Evolutionary conservation across 2,113 vertebrate genomes (phyloP).

Genomic region (Cranoglanis bouderius): DNA sequence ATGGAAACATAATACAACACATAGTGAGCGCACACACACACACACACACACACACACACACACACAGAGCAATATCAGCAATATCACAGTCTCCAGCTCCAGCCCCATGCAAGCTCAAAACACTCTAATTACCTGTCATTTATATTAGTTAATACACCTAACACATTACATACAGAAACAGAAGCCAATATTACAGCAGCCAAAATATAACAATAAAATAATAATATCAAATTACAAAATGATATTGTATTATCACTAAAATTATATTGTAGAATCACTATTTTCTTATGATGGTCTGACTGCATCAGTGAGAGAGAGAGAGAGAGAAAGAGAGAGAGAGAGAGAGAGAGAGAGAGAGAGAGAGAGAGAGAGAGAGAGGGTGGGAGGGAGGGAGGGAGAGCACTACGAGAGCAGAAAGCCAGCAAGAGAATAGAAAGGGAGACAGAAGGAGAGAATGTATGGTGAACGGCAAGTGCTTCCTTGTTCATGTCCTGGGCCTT

Average conservation of each 20-base stretch:
- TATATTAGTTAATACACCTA: conserved; percentile 16
- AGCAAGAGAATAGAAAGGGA: conserved; percentile 39
- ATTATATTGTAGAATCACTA: neutral
- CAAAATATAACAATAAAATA: conserved; percentile 5
- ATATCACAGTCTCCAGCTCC: neutral
- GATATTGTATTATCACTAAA: neutral
- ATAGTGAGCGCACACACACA: neutral
- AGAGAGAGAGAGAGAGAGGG: conserved; percentile 47
- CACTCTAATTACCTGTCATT: neutral
- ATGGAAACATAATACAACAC: conserved; percentile 59
- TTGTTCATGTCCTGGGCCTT: conserved; percentile 78
- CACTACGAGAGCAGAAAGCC: conserved; percentile 43
- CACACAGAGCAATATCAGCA: neutral
- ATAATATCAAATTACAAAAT: conserved; percentile 22
- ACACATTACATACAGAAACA: neutral
- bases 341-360: conserved; percentile 58
- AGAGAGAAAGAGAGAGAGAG: conserved; percentile 59
- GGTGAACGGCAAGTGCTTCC: conserved; percentile 76
- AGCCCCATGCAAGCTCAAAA: neutral
- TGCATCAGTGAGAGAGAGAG: conserved; percentile 58
- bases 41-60: neutral
- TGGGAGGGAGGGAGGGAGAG: conserved; percentile 49
- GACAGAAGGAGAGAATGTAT: conserved; percentile 72
- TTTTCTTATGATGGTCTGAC: conserved; percentile 65
- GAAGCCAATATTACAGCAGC: neutral